Conservation (phyloP, 2,797 vertebrate species). For the Urosaurus nigricauda region DNA sequence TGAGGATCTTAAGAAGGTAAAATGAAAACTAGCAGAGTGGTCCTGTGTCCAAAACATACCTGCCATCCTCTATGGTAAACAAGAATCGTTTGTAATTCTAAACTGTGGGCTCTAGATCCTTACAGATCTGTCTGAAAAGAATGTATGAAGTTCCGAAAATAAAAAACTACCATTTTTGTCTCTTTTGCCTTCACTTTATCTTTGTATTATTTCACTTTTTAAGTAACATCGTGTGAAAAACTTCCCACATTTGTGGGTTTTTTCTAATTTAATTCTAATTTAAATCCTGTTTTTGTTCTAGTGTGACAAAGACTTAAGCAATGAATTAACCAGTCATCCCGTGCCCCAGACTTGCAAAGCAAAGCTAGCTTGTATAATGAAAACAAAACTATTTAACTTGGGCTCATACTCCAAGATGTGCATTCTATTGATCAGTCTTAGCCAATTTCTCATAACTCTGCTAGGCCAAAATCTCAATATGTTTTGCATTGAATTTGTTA, state of each 20-base stretch:
- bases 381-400: background rate
- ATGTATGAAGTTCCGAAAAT: too few species aligned
- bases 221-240: too few species aligned
- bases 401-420: background rate
- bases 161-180: too few species aligned
- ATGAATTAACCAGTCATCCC: background rate
- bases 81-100: conserved; percentile 19
- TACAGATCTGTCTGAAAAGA: conserved; percentile 9
- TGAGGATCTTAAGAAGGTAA: background rate
- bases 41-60: background rate
- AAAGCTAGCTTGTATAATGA: background rate
- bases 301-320: too few species aligned
- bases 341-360: background rate
- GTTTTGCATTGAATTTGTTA: conserved; percentile 36
- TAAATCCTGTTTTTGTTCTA: too few species aligned
- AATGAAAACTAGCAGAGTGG: background rate
- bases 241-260: too few species aligned
- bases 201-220: too few species aligned
- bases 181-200: too few species aligned
- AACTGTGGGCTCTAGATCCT: background rate
- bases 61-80: accelerated
- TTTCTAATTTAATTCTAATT: too few species aligned
- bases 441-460: background rate
- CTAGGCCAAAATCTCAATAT: conserved; percentile 17
- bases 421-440: background rate